These are phyloP conservation scores for Peucedramus taeniatus DNA, from an alignment of 2,113 vertebrate species.

Conservation along the genomic window DNA sequence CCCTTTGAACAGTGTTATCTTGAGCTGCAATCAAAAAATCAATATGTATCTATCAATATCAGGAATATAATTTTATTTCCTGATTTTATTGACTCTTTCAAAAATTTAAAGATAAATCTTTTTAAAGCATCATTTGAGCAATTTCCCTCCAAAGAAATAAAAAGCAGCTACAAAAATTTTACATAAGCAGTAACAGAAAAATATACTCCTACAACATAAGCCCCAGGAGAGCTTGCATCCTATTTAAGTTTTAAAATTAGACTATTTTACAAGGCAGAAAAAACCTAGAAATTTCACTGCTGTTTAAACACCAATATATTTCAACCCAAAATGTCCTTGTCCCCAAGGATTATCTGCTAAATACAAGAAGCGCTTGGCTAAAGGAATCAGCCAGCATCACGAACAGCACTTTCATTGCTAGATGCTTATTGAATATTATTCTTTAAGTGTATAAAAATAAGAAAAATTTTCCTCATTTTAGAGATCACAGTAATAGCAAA, in stretches of 20 bases:
- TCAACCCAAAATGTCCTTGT: background rate
- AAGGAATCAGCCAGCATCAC: background rate
- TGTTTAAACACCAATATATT: background rate
- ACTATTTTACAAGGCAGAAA: background rate
- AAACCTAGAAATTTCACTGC: background rate
- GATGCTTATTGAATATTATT: background rate
- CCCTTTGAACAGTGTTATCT: background rate
- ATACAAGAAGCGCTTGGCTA: background rate
- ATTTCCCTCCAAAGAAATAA: background rate
- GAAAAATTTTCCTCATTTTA: background rate
- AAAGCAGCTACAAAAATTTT: background rate
- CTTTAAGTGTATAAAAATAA: background rate
- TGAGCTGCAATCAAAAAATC: conserved; percentile 6
- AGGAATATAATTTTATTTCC: background rate
- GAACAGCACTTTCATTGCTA: background rate
- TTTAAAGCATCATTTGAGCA: background rate
- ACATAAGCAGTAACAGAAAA: background rate
- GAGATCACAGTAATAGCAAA: background rate
- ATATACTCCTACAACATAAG: background rate
- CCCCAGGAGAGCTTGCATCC: background rate
- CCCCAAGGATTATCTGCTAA: background rate
- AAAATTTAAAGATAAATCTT: background rate
- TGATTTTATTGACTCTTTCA: background rate
- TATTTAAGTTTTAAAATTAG: background rate
- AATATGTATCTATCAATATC: background rate